Evolutionary conservation across 1,140 invertebrate species (phyloP).

Genomic region (Sitodiplosis mosellana): DNA sequence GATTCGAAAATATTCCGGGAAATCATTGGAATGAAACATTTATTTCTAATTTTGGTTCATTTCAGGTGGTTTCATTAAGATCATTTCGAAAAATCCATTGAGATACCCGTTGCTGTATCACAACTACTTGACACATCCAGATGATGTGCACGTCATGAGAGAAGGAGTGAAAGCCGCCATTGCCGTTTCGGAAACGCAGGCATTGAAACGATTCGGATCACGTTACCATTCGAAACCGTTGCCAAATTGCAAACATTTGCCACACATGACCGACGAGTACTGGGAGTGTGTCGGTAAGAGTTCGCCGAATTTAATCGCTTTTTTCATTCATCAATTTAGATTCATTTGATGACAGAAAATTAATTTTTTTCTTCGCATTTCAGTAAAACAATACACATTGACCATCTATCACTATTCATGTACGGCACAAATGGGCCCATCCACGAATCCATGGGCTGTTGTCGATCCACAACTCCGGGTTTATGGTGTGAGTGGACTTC

Average conservation of each 20-base stretch:
- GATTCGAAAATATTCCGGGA: too few relatives aligned
- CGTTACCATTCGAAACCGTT: slow-evolving; percentile 47
- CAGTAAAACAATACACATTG: slow-evolving; percentile 56
- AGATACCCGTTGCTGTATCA: slow-evolving; percentile 74
- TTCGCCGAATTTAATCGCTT: too few relatives aligned
- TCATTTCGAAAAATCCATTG: slow-evolving; percentile 59
- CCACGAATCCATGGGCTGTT: slow-evolving; percentile 55
- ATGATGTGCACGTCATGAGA: slow-evolving; percentile 56
- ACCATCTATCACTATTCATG: slow-evolving; percentile 76
- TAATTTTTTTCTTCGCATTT: too few relatives aligned
- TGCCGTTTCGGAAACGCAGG: slow-evolving; percentile 52
- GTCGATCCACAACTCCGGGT: slow-evolving; percentile 62
- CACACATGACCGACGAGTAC: slow-evolving; percentile 59
- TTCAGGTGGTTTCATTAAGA: slow-evolving; percentile 57
- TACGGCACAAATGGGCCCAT: slow-evolving; percentile 69
- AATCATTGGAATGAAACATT: too few relatives aligned
- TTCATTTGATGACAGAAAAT: too few relatives aligned
- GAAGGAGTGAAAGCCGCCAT: slow-evolving; percentile 73
- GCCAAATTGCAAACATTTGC: slow-evolving; percentile 62
- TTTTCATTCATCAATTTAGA: too few relatives aligned
- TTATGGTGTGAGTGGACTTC: slow-evolving; percentile 49
- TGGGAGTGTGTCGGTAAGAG: slow-evolving; percentile 48
- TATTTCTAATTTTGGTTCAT: too few relatives aligned
- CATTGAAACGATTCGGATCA: slow-evolving; percentile 54
- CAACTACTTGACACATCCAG: slow-evolving; percentile 69